Evolutionary conservation across 23 tunicate species (phyloP).

Genomic region (Trididemnum nubilum): DNA sequence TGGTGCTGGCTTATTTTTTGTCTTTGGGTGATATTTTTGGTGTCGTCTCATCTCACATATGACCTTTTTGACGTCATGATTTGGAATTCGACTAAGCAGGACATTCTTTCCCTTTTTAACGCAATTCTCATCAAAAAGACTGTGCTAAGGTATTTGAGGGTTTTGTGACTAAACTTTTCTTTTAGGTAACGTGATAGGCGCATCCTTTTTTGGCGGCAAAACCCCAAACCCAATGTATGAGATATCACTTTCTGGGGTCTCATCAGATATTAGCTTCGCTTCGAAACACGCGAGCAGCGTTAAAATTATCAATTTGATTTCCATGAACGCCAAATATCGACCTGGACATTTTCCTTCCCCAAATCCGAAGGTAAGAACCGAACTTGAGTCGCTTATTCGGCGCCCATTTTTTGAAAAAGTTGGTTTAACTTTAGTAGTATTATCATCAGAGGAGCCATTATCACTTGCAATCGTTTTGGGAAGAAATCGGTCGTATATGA

Average conservation of each 20-base stretch:
- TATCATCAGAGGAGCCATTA: not conserved
- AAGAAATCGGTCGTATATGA: conserved; percentile 49
- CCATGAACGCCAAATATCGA: conserved; percentile 61
- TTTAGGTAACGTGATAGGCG: too few relatives aligned
- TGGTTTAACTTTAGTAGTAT: conserved; percentile 1
- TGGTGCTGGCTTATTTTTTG: too few relatives aligned
- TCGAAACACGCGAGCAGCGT: conserved; percentile 37
- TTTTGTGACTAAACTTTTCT: too few relatives aligned
- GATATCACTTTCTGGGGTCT: conserved; percentile 43
- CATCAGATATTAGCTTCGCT: not conserved
- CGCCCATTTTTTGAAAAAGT: conserved; percentile 33
- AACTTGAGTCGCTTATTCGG: conserved; percentile 38
- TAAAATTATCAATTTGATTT: conserved; percentile 55
- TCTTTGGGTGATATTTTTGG: too few relatives aligned
- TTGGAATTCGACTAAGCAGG: too few relatives aligned
- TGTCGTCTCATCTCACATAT: too few relatives aligned
- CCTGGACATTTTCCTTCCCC: conserved; percentile 73
- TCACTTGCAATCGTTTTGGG: not conserved
- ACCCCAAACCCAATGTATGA: conserved; percentile 74
- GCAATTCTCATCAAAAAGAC: too few relatives aligned
- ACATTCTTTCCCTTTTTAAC: too few relatives aligned
- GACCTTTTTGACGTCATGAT: too few relatives aligned
- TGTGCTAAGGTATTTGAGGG: too few relatives aligned
- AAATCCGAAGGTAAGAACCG: conserved; percentile 67
- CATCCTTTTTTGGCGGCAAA: conserved; percentile 62